These are phyloP conservation scores for Apantesis nais DNA, from an alignment of 2,888 invertebrate genomes.

Conservation along the genomic window DNA sequence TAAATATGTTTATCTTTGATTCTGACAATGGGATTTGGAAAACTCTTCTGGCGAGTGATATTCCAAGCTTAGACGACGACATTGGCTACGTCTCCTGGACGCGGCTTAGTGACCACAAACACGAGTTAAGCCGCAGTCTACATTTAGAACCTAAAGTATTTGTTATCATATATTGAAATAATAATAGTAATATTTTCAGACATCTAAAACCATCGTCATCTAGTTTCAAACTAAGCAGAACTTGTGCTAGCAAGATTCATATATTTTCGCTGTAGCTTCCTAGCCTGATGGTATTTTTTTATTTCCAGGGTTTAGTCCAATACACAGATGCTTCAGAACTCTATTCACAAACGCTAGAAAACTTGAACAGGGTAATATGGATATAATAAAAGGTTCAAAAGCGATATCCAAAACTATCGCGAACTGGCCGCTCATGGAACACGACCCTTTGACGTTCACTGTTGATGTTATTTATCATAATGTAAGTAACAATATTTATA, in stretches of 20 bases:
- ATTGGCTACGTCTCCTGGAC: background rate
- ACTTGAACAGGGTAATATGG: conserved; percentile 56
- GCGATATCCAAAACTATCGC: conserved; percentile 56
- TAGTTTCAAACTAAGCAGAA: no score
- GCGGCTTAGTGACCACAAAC: background rate
- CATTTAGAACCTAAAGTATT: background rate
- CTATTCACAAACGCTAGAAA: conserved; percentile 60
- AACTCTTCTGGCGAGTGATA: background rate
- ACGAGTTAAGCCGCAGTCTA: background rate
- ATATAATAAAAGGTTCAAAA: conserved; percentile 51
- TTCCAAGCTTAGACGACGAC: background rate
- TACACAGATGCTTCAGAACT: conserved; percentile 55
- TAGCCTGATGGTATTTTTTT: background rate
- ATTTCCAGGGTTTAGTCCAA: conserved; percentile 55
- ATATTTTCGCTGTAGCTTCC: background rate
- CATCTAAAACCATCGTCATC: no score
- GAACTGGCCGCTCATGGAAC: conserved; percentile 85
- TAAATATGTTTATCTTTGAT: background rate
- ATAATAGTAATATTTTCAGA: no score
- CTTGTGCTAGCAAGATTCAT: no score
- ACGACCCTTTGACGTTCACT: conserved; percentile 88
- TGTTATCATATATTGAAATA: no score
- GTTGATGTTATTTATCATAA: conserved; percentile 87
- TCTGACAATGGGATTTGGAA: background rate
- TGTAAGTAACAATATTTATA: conserved; percentile 73